A percentile compares a stretch with the other conserved stretches of the same genome.
Evolutionary conservation across 2,888 invertebrate species (phyloP).

Genomic region (Antheraea yamamai): DNA sequence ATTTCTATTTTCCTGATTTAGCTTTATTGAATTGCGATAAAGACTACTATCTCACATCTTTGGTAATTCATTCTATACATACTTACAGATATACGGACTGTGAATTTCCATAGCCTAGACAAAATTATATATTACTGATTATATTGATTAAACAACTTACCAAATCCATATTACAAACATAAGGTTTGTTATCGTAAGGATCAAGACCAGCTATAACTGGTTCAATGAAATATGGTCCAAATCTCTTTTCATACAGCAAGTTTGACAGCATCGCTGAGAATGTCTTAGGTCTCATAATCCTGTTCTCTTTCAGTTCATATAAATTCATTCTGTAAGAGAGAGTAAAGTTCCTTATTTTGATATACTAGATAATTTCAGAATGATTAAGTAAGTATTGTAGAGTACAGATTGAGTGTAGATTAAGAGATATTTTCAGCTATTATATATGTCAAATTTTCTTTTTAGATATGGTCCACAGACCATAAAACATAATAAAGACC

Average conservation of each 20-base stretch:
- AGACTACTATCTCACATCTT: too few species aligned
- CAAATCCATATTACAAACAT: conserved; percentile 96
- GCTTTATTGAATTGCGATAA: too few species aligned
- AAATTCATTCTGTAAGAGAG: conserved; percentile 87
- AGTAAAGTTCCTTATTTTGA: background rate
- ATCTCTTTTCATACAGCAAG: conserved; percentile 96
- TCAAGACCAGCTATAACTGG: conserved; percentile 97
- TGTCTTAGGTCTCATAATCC: conserved; percentile 94
- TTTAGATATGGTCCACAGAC: background rate
- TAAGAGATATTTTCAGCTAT: background rate
- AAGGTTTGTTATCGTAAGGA: conserved; percentile 92
- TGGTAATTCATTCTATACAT: too few species aligned
- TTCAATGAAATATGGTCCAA: conserved; percentile 99
- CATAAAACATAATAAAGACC: background rate
- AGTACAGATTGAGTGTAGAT: background rate
- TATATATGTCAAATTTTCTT: background rate
- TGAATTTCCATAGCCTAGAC: background rate
- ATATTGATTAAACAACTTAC: conserved; percentile 79
- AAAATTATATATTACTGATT: background rate
- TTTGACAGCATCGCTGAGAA: conserved; percentile 97
- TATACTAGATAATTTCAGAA: background rate
- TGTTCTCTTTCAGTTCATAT: conserved; percentile 97
- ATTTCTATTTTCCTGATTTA: too few species aligned
- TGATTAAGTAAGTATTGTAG: background rate
- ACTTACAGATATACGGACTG: background rate